Conservation (phyloP, 2,888 invertebrate species). For the Lordiphosa andalusiaca region DNA sequence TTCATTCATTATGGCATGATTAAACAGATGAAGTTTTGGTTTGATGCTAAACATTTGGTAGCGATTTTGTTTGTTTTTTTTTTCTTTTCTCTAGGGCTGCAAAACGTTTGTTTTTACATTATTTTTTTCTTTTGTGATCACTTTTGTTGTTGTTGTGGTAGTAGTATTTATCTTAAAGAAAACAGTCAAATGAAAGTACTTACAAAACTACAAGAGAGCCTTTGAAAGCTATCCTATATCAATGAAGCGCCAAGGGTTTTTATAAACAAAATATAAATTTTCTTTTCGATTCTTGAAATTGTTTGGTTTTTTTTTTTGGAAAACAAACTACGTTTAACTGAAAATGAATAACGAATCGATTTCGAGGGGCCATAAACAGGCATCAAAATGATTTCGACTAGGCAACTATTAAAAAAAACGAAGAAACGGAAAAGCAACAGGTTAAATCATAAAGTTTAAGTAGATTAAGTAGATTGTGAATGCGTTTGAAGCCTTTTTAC, state of each 20-base stretch:
- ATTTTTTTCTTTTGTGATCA: conserved; percentile 14
- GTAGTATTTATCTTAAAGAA: conserved; percentile 54
- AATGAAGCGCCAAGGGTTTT: conserved; percentile 81
- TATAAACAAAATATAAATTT: conserved; percentile 87
- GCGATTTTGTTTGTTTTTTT: conserved; percentile 29
- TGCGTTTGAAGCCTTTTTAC: conserved; percentile 71
- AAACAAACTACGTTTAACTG: conserved; percentile 26
- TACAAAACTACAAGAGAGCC: conserved; percentile 81
- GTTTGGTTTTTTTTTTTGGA: conserved; percentile 24
- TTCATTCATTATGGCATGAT: conserved; percentile 43
- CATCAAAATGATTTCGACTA: conserved; percentile 14
- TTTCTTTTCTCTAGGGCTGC: conserved; percentile 26
- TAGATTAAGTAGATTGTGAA: conserved; percentile 56
- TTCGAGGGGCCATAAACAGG: conserved; percentile 1
- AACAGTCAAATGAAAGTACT: conserved; percentile 80
- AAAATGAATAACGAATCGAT: conserved; percentile 20
- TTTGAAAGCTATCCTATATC: conserved; percentile 80
- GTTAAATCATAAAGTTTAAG: conserved; percentile 21
- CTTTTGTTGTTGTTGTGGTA: conserved; percentile 20
- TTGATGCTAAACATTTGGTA: conserved; percentile 32
- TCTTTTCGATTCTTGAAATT: conserved; percentile 81
- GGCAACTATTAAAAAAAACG: conserved; percentile 18
- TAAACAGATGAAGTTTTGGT: conserved; percentile 18
- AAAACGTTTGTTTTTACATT: conserved; percentile 14
- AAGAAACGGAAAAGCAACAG: conserved; percentile 14